These are phyloP conservation scores for Caranx ignobilis DNA, from an alignment of 2,113 vertebrate species.

Conservation along the genomic window DNA sequence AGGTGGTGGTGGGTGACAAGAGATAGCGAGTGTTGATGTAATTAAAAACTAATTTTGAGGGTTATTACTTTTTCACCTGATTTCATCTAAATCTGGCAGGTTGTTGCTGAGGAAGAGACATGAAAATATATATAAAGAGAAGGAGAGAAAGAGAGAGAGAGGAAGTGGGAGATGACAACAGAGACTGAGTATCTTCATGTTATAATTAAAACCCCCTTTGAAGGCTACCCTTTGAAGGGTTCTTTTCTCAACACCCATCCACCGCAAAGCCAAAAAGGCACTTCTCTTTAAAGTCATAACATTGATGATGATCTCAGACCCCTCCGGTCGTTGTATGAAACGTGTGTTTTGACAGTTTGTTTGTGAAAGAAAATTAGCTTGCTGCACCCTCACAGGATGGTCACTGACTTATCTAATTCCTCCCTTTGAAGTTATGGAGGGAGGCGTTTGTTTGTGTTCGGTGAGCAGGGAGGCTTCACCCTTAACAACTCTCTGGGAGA, in stretches of 20 bases:
- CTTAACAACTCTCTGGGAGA: constrained; percentile 27
- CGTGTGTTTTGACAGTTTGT: constrained; percentile 64
- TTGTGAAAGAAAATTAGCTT: constrained; percentile 64
- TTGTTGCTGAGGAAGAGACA: constrained; percentile 24
- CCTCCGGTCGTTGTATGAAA: constrained; percentile 41
- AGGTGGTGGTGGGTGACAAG: constrained; percentile 34
- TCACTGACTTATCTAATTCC: constrained; percentile 40
- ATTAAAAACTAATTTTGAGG: constrained; percentile 55
- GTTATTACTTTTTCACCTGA: constrained; percentile 59
- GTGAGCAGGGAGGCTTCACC: not conserved
- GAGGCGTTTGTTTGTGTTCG: constrained; percentile 42
- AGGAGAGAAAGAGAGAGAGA: not conserved
- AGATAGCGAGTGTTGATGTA: constrained; percentile 41
- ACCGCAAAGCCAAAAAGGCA: constrained; percentile 27
- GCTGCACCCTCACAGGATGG: constrained; percentile 33
- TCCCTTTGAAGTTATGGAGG: constrained; percentile 60
- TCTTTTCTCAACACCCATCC: constrained; percentile 47
- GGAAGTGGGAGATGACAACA: constrained; percentile 49
- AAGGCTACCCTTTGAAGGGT: constrained; percentile 67
- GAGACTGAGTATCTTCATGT: constrained; percentile 47
- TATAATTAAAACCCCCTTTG: constrained; percentile 72
- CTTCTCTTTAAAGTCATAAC: constrained; percentile 53
- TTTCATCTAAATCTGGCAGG: constrained; percentile 53
- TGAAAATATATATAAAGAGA: not conserved
- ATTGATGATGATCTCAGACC: constrained; percentile 47